Conservation (phyloP, 1,140 invertebrate species). For the Neotoxoptera formosana region DNA sequence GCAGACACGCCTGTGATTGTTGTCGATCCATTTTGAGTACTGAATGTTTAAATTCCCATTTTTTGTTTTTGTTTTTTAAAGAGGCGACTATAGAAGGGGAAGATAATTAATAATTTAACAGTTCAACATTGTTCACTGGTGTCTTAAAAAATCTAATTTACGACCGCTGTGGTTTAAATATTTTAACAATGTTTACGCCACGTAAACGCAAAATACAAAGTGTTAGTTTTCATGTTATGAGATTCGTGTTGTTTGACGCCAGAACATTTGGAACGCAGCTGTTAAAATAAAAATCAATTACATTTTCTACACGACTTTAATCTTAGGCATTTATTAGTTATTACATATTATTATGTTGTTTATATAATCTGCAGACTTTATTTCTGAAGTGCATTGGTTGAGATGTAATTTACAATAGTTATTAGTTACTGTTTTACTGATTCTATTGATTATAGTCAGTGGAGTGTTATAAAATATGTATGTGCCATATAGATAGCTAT, state of each 20-base stretch:
- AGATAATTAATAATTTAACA: constrained; percentile 32
- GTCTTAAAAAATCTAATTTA: constrained; percentile 27
- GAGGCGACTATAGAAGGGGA: neutral
- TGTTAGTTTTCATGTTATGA: neutral
- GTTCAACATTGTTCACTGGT: neutral
- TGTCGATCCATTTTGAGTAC: constrained; percentile 25
- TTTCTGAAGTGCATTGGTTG: constrained; percentile 15
- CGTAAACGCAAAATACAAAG: neutral
- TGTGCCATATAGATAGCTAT: neutral
- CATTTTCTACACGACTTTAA: neutral
- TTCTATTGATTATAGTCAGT: neutral
- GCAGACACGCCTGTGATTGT: neutral
- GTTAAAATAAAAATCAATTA: constrained; percentile 18
- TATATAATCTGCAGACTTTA: neutral
- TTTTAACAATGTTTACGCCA: constrained; percentile 11
- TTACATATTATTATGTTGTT: neutral
- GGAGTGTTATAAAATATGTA: neutral
- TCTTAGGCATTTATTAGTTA: neutral
- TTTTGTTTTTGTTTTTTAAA: neutral
- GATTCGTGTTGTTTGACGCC: neutral
- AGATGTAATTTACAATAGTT: neutral
- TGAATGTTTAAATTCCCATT: constrained; percentile 19
- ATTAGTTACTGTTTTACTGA: neutral
- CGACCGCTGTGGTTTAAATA: constrained; percentile 43
- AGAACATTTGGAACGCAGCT: constrained; percentile 44